Percentiles rank a stretch among this genome's conserved stretches.
These are phyloP conservation scores for Pseudomyrmex dendroicus DNA, from an alignment of 1,140 invertebrate genomes.

Conservation along the genomic window DNA sequence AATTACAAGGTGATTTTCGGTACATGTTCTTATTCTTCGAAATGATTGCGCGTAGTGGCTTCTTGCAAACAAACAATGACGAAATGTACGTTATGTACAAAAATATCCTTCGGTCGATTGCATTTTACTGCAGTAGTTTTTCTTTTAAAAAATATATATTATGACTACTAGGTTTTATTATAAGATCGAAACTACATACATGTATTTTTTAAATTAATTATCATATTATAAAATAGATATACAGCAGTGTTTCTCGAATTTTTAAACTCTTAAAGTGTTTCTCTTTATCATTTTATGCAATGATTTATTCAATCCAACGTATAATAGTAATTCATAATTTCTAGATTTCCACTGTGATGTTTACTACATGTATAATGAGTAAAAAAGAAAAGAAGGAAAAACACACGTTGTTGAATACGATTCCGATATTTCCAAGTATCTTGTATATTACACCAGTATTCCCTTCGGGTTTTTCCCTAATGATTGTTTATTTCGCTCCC, in stretches of 20 bases:
- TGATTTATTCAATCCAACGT: no score
- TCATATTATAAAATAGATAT: constrained; percentile 4
- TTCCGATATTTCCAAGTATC: background rate
- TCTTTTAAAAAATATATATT: background rate
- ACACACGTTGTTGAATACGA: background rate
- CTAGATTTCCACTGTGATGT: background rate
- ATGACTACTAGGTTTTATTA: background rate
- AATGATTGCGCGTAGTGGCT: background rate
- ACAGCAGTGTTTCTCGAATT: background rate
- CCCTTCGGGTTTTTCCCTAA: constrained; percentile 27
- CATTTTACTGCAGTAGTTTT: background rate
- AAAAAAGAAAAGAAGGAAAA: background rate
- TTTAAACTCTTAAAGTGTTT: background rate
- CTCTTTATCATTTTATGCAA: no score
- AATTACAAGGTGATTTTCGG: background rate
- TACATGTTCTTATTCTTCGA: constrained; percentile 24
- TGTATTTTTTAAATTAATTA: background rate
- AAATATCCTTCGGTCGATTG: background rate
- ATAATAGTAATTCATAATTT: no score
- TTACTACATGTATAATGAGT: no score
- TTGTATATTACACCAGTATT: background rate
- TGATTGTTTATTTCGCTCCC: constrained; percentile 51
- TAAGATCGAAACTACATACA: background rate
- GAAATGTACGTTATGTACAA: background rate
- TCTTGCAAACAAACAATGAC: constrained; percentile 17